Percentiles rank a stretch among this genome's conserved stretches.
Conservation (phyloP, 2,797 vertebrate genomes). For the Pantherophis vulpinus region DNA sequence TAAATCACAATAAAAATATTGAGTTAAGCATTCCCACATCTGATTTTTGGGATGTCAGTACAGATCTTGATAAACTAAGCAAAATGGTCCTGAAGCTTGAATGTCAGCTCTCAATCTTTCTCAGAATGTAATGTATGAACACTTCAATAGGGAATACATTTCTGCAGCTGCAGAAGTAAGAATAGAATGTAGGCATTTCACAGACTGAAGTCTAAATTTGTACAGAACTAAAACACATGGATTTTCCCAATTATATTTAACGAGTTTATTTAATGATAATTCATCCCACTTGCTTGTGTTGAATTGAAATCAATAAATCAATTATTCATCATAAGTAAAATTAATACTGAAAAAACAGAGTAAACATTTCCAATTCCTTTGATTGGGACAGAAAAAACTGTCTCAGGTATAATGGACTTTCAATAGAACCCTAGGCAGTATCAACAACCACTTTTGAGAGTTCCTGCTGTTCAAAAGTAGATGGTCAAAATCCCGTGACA, state of each 20-base stretch:
- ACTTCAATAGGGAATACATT: slow-evolving; percentile 2
- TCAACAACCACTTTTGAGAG: background rate
- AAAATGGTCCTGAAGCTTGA: accelerated
- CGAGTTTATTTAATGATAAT: background rate
- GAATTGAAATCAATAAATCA: background rate
- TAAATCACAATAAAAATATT: background rate
- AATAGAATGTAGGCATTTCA: background rate
- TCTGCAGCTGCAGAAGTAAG: background rate
- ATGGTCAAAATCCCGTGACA: background rate
- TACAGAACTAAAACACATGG: background rate
- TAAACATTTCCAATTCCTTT: background rate
- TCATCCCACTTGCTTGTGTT: background rate
- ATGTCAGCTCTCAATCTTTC: slow-evolving; percentile 16
- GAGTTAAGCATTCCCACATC: background rate
- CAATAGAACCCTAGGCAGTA: background rate
- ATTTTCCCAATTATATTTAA: background rate
- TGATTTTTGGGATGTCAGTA: background rate
- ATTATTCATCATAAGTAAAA: background rate
- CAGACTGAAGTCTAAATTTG: background rate
- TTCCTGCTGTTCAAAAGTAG: background rate
- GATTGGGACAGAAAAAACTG: background rate
- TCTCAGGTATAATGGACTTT: background rate
- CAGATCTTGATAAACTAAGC: background rate
- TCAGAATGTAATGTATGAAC: background rate
- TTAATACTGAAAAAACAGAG: background rate